Base-by-base conservation (phyloP, 1,140 invertebrate species). In the Pogonus chalceus region DNA sequence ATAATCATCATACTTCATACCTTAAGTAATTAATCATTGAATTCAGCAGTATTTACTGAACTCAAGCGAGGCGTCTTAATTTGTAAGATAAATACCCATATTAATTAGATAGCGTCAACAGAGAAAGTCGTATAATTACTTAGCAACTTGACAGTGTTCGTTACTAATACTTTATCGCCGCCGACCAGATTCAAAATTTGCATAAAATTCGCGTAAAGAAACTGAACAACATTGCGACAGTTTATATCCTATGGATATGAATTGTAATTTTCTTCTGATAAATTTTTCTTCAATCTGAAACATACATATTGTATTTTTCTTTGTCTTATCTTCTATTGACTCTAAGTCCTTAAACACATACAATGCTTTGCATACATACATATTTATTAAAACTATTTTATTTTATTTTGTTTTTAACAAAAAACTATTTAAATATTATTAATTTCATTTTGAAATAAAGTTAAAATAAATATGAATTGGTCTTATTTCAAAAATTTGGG, bases 1-100 rank as follows among this genome's bases (percentile, higher is more conserved):
- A 14, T 10, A 52, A 10, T 20, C 20, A 52, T 9, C 7, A 31
- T 22, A 20, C 4, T 48, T 35, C 60, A 67, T 64, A 66, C 58
- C 65, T 67, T 63, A 65, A 66, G 65, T 69, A 69, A 69, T 69
- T 69, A 67, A 69, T 69, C 67, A 69, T 61, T 62, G 59, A 64
- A 67, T 63, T 63, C 62, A 52, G 53, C 65, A 58, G 62, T 69
- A 67, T 69, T 69, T 69, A 63, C 67, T 43, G 49, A 54, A 65
- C 56, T 60, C 62, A 64, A 67, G 66, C 66, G 64, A 67, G 56
- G 65, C 67, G 61, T 67, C 67, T 69, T 69, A 69, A 69, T 69
- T 69, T 69, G 63, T 67, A 69, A 69, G 67, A 69, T 69, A 69
- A 69, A 69, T 69, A 69, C 65, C 64, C 65, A 65, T 67, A 69